These are phyloP conservation scores for Cyanistes caeruleus DNA, from an alignment of 2,113 vertebrate genomes.

Conservation along the genomic window DNA sequence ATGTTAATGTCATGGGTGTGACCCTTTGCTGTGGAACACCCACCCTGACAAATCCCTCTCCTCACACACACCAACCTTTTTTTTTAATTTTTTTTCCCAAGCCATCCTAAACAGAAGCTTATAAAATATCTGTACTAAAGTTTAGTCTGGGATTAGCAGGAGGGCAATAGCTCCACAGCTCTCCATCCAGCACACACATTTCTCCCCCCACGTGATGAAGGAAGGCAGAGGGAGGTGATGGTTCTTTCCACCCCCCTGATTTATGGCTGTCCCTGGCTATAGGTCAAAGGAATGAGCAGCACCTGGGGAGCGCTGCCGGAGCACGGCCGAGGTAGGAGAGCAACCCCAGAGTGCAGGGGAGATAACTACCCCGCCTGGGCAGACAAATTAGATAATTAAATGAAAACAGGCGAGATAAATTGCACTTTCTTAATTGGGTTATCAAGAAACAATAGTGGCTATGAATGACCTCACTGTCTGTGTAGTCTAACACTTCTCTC, in stretches of 20 bases:
- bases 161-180: background rate
- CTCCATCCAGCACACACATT: background rate
- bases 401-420: conserved; percentile 75
- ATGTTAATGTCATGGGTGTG: background rate
- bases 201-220: background rate
- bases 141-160: background rate
- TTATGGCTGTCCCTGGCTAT: conserved; percentile 8
- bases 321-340: background rate
- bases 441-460: conserved; percentile 71
- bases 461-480: conserved; percentile 75
- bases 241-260: conserved; percentile 26
- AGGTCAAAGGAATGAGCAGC: conserved; percentile 59
- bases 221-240: background rate
- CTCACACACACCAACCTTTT: background rate
- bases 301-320: conserved; percentile 56
- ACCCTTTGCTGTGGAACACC: background rate
- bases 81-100: background rate
- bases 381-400: conserved; percentile 78
- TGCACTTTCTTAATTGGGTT: conserved; percentile 76
- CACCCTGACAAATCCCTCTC: background rate
- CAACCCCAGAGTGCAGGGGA: background rate
- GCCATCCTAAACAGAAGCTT: background rate
- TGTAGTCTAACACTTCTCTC: conserved; percentile 57
- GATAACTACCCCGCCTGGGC: conserved; percentile 28
- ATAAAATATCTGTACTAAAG: background rate